Evolutionary conservation across 2,113 vertebrate genomes (phyloP).

Genomic region (Pterocles gutturalis): DNA sequence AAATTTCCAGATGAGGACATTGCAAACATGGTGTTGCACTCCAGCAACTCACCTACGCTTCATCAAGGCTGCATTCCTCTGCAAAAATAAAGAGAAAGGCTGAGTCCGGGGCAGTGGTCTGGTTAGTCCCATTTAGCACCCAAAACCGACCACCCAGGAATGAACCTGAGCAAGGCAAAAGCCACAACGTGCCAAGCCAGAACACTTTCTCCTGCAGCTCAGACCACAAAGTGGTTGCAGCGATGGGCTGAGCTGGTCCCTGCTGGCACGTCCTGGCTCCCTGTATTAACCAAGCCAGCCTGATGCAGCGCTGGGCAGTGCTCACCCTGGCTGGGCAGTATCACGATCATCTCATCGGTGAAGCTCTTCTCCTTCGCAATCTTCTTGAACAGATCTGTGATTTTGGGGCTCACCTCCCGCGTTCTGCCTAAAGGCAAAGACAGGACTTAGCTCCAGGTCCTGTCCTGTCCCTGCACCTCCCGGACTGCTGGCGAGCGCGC

Average conservation of each 20-base stretch:
- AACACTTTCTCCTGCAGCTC: not conserved
- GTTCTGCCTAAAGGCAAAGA: slow-evolving; percentile 22
- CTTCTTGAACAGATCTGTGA: not conserved
- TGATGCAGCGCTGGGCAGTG: rapidly evolving
- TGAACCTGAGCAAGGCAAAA: not conserved
- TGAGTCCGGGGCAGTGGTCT: not conserved
- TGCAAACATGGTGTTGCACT: not conserved
- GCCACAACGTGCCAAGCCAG: not conserved
- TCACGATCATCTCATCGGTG: not conserved
- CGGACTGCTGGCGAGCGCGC: not conserved
- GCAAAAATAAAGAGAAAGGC: slow-evolving; percentile 4
- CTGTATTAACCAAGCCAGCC: rapidly evolving
- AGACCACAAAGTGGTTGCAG: not conserved
- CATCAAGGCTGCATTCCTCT: slow-evolving; percentile 15
- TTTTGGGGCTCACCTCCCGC: not conserved
- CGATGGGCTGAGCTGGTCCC: not conserved
- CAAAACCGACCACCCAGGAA: not conserved
- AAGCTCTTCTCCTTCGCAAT: not conserved
- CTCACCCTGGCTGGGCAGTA: slow-evolving; percentile 48
- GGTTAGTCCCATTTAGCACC: not conserved
- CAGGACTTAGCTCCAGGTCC: not conserved
- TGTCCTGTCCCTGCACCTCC: not conserved
- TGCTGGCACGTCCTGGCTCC: not conserved
- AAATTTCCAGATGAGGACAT: not conserved
- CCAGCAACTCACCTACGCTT: not conserved